Evolutionary conservation across 2,888 invertebrate genomes (phyloP), one percentile per base, ranked within the genome.

Genomic region (Eristalinus aeneus): DNA sequence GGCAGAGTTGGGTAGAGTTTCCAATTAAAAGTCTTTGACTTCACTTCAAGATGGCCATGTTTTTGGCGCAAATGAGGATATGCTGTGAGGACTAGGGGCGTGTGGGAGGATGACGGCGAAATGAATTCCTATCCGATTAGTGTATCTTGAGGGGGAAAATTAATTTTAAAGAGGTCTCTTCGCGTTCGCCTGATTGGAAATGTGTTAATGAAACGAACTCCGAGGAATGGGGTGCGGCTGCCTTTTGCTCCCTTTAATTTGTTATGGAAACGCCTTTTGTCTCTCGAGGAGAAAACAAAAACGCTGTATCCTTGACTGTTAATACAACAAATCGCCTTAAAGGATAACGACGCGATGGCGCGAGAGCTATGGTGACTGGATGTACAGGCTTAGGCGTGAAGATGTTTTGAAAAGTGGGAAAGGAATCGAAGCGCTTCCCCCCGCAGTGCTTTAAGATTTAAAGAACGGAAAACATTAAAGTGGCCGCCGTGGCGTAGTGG

Each of bases 1-100:
- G 56, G 56, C 39, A 39, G n/a, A 39, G 39, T 54, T 46, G 60
- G 39, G 39, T 60, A 60, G 60, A 46, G 60, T 71, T 71, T 71
- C 46, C 27, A 71, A 71, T 71, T 71, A 61, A 71, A 23, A 56
- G 60, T 71, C 12, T 20, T 1, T 46, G n/a, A 46, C 23, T 46
- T 46, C 31, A 46, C 53, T 69, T 36, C 22, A 23, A 23, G 71
- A 39, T 31, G 71, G 20, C 32, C 22, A 31, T 54, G 56, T 54
- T 68, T 23, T 58, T 22, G n/a, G n/a, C 11, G 39, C 12, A 12
- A 39, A 3, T n/a, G 46, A 6, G 16, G n/a, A 5, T n/a, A 2
- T 1, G 46, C 1, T 2, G n/a, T 8, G 16, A 27, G 27, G 27
- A 27, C 2, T 27, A 5, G 27, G 5, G 27, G 27, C 27, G 27